Conservation (phyloP, 2,113 vertebrate genomes). For the Microtus montanus region DNA sequence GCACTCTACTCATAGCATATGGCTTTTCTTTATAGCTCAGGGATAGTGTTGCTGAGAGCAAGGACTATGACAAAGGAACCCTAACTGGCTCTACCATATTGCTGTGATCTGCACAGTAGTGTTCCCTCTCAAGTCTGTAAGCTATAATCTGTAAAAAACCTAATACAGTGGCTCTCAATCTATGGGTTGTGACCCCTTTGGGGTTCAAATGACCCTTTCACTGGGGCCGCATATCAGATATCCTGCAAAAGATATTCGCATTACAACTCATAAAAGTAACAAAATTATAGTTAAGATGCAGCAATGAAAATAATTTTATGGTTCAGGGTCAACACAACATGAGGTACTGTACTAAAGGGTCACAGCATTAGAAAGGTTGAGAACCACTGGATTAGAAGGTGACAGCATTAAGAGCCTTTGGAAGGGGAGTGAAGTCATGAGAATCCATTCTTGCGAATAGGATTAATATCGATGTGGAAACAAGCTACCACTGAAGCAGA, state of each 20-base stretch:
- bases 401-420: neutral
- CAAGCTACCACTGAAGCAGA: neutral
- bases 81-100: neutral
- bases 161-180: neutral
- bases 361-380: neutral
- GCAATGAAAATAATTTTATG: neutral
- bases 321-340: neutral
- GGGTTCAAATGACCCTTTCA: neutral
- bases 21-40: neutral
- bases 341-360: neutral
- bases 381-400: neutral
- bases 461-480: neutral
- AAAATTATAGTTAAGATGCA: neutral
- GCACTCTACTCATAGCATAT: neutral
- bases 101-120: neutral
- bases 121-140: neutral
- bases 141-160: neutral
- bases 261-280: neutral
- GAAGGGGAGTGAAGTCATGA: neutral
- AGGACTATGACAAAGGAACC: neutral
- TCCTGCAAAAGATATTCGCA: neutral
- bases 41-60: neutral
- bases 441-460: neutral
- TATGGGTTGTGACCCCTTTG: neutral
- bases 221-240: neutral